Base-by-base conservation (phyloP, 2,888 invertebrate genomes). In the Harpagoxenus sublaevis region DNA sequence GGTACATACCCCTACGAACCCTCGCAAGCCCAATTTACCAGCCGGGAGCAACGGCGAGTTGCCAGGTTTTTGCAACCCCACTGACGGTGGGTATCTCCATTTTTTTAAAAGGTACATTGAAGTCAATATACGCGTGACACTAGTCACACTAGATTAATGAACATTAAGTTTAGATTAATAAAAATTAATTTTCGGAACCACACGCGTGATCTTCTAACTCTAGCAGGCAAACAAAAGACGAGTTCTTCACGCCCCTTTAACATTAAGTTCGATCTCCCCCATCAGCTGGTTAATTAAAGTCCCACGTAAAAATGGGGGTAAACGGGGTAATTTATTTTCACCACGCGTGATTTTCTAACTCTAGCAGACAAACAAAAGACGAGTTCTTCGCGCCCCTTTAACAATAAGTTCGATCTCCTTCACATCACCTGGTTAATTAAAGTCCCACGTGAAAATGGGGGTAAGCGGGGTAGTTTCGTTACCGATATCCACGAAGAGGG, bases 11-110 rank as follows among this genome's bases (percentile, higher is more conserved):
- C 23, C 75, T 31, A 42, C 18, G 10, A 42, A 42, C 18, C 42
- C 42, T n/a, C 35, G 2, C 45, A 10, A 60, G 8, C 15, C 1
- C 28, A 28, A 18, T 35, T 35, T 88, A 89, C 83, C 89, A 74
- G 55, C 87, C 39, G 83, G 62, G 23, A 85, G 65, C 81, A 89
- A 85, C 53, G 28, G 71, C 42, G 35, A 28, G 18, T 45, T 63
- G 51, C 42, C 39, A 10, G 28, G 8, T 57, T 51, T 78, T 60
- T 18, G 8, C 48, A 48, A 71, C 18, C 35, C 45, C 10, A 15
- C 23, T 60, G 60, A 48, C 15, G 39, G 51, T 48, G 48, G 45
- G 35, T 62, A 45, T 60, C 3, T n/a, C 23, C 9, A 12, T 23
- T 31, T 35, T 31, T n/a, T 48, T n/a, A 15, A 23, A 48, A 63